Evolutionary conservation across 2,113 vertebrate genomes (phyloP).

Genomic region (Lasiurus cinereus): DNA sequence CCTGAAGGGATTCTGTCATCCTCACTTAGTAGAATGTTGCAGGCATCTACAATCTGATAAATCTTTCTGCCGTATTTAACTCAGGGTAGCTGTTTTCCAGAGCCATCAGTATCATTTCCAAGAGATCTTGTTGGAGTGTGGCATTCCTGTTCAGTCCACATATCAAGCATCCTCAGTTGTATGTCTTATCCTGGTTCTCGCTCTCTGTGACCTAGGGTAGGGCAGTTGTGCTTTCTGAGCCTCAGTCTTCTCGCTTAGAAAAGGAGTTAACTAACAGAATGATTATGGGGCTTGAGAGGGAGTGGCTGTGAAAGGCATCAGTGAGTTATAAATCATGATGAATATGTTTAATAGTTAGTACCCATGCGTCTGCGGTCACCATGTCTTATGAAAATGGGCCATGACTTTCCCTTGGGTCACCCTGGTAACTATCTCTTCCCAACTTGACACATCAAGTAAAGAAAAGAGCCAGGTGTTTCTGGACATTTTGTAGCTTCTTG

Average conservation of each 20-base stretch:
- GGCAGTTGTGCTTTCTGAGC: neutral
- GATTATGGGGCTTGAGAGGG: neutral
- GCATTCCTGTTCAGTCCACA: neutral
- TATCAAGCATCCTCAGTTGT: neutral
- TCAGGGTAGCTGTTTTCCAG: neutral
- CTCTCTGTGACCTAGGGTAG: neutral
- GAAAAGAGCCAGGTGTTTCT: conserved; percentile 41
- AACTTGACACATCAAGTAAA: conserved; percentile 44
- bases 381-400: neutral
- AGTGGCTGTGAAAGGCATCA: neutral
- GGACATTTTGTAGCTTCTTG: neutral
- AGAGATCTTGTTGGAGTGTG: neutral
- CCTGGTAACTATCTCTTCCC: neutral
- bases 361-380: neutral
- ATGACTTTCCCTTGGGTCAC: neutral
- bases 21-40: neutral
- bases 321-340: neutral
- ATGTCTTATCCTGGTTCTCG: neutral
- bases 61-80: neutral
- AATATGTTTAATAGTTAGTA: neutral
- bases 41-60: neutral
- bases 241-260: neutral
- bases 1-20: conserved; percentile 31
- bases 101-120: neutral
- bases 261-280: neutral